Evolutionary conservation across 2,113 vertebrate genomes (phyloP).

Genomic region (Pelobates fuscus): DNA sequence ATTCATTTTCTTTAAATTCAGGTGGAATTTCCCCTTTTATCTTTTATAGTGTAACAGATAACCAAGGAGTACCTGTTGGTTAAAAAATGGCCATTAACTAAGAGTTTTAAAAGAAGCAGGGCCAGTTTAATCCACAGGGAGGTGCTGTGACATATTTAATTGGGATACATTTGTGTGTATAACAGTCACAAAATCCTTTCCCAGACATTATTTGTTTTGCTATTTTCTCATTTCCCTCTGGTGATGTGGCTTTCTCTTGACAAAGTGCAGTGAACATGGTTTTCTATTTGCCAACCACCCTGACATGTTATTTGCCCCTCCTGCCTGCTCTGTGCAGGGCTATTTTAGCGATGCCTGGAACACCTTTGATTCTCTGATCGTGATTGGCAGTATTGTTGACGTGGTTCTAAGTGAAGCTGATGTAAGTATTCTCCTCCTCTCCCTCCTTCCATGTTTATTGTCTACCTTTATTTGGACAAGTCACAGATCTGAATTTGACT

Average conservation of each 20-base stretch:
- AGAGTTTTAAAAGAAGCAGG: no score
- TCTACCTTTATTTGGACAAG: conserved; percentile 75
- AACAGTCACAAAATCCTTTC: conserved; percentile 58
- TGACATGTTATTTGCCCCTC: conserved; percentile 65
- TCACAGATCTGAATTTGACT: conserved; percentile 64
- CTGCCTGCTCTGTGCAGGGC: conserved; percentile 85
- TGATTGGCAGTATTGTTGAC: conserved; percentile 99
- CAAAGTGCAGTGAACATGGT: conserved; percentile 6
- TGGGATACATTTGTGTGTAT: no score
- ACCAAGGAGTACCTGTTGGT: no score
- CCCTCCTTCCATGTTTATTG: conserved; percentile 58
- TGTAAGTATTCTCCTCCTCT: conserved; percentile 87
- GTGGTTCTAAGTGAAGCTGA: conserved; percentile 98
- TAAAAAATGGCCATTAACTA: no score
- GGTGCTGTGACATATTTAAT: no score
- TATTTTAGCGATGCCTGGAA: conserved; percentile 99
- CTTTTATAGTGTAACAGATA: no score
- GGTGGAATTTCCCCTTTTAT: no score
- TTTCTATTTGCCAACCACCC: conserved; percentile 36
- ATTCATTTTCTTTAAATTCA: no score
- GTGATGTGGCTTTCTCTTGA: not conserved
- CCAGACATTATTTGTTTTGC: conserved; percentile 62
- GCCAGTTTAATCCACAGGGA: no score
- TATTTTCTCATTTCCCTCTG: conserved; percentile 12
- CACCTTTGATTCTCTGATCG: conserved; percentile 98